phyloP scores from a whole-genome alignment of 2,888 invertebrate species.

The Neria commutata region DNA sequence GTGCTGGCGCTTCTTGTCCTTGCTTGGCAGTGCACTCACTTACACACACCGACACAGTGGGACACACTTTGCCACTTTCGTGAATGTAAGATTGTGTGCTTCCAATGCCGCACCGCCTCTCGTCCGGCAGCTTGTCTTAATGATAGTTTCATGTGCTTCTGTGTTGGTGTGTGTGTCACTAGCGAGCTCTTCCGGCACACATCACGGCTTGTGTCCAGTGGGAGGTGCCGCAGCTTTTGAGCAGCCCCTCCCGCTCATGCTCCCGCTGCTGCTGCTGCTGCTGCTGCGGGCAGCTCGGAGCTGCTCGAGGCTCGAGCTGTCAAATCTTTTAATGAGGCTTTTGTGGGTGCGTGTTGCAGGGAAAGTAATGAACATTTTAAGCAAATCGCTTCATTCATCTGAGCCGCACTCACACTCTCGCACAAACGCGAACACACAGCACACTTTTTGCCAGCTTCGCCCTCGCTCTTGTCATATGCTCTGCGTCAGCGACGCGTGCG shows the following conservation, averaged over 20 bases:
- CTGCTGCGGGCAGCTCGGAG: background rate
- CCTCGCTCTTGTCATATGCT: conserved; percentile 8
- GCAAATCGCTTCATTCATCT: conserved; percentile 26
- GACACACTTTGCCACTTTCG: no score
- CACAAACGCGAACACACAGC: conserved; percentile 10
- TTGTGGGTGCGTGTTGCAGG: conserved; percentile 2
- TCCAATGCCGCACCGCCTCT: conserved; percentile 15
- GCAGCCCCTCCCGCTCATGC: no score
- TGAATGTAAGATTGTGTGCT: conserved; percentile 18
- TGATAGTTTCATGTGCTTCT: conserved; percentile 11
- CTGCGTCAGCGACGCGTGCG: background rate
- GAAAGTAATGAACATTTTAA: conserved; percentile 25
- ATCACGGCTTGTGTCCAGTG: no score
- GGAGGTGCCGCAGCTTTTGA: no score
- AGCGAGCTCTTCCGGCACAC: no score
- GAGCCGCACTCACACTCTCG: background rate
- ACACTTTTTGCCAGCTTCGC: conserved; percentile 10
- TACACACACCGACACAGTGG: background rate
- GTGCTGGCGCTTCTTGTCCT: background rate
- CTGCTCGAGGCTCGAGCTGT: conserved; percentile 9
- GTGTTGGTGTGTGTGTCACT: background rate
- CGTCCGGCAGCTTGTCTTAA: conserved; percentile 6
- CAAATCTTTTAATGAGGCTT: conserved; percentile 25
- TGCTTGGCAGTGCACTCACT: background rate
- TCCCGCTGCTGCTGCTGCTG: background rate